Evolutionary conservation across 2,888 invertebrate species (phyloP), one percentile per base, ranked within the genome.

Genomic region (Nasonovia ribisnigri): DNA sequence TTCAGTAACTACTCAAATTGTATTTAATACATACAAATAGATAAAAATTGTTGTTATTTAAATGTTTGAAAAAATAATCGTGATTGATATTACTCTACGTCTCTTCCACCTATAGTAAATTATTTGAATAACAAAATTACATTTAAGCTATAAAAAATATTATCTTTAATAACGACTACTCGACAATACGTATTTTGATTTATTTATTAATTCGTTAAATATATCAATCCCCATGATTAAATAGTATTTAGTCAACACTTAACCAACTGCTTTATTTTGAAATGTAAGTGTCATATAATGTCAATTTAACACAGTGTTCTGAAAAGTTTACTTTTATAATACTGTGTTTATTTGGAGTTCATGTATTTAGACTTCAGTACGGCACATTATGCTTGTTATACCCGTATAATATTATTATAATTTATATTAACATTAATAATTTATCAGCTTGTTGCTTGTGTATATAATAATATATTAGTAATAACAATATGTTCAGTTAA

Each of bases 271-370:
- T 46, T 26, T 48, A 77, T 77, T 77, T 77, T 36, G 13, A 86
- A 86, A 86, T 46, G 13, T 46, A 86, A 86, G 26, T 48, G 86
- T 43, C 46, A 86, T 86, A 26, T 24, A 24, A 29, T n/a, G 29
- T 48, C 86, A n/a, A 86, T 43, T 84, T 13, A 84, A 84, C 43
- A 29, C 57, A 26, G 57, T 26, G 10, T 26, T 26, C 3, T 86
- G 29, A 46, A 86, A 86, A 86, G 86, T 86, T 86, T 20, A 13
- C 86, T 86, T 29, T 43, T 84, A 43, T 43, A 84, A 84, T 84
- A 84, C 29, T 43, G 20, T 43, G 29, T 43, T 11, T 84, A 84
- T 84, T 84, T 5, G 26, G 42, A 43, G 26, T 84, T 77, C 16
- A n/a, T 77, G 36, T 77, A 20, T 84, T 43, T n/a, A 84, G 11